Base-by-base conservation (phyloP, 2,113 vertebrate species). In the Symphodus melops region DNA sequence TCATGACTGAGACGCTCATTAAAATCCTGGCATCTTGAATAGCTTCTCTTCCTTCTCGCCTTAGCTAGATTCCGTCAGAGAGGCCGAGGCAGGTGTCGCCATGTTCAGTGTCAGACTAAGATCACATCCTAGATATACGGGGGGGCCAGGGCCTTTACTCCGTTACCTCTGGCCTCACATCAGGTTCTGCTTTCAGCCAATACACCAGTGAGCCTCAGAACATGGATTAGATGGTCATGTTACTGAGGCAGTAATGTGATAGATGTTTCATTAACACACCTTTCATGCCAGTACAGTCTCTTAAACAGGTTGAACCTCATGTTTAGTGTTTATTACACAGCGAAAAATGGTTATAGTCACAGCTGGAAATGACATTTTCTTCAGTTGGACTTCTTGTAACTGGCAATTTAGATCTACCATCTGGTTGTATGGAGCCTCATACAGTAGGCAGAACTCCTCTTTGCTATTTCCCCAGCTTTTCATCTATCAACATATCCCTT, bases 81-180 rank as follows among this genome's bases (percentile, higher is more conserved):
- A 72, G 65, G 59, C 51, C 14, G 41, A 65, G 72, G 69, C 76
- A 72, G 55, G 74, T 69, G 81, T 72, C 65, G 73, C 68, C 64
- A 59, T 68, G 72, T 77, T 85, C 68, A 73, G 64, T 81, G 72
- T 80, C 83, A 81, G 67, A 25, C 52, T 67, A 61, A 76, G 68
- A 77, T 87, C 57, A 79, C 61, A 56, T 76, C 65, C 28, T 33
- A 33, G 28, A 33, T 33, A 33, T 5, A n/a, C n/a, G n/a, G 3
- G 28, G 6, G 28, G 28, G 28, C 28, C 28, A 76, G 76, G 72
- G 61, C 41, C 65, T 75, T 90, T 90, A 83, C 89, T 92, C 88
- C 84, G 81, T 88, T 58, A 61, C 82, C 68, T 64, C 25, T 41
- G 71, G 86, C 72, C 72, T 82, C 36, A 1, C 86, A 79, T 82